These are phyloP conservation scores for Lottia scabra DNA, from an alignment of 2,888 invertebrate genomes.

Conservation along the genomic window DNA sequence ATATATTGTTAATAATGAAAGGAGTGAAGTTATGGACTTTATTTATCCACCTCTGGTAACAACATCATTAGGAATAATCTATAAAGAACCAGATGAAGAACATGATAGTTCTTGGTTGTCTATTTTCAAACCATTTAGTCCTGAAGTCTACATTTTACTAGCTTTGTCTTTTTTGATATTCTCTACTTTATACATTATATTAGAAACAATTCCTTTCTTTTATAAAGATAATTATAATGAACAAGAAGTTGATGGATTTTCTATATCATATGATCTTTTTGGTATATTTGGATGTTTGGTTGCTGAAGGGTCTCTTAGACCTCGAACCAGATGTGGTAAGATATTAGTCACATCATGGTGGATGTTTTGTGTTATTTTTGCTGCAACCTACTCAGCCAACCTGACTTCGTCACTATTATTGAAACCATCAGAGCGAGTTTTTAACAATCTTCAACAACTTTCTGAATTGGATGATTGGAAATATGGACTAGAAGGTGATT, in stretches of 20 bases:
- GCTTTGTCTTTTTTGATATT: neutral
- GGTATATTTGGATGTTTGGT: slow-evolving; percentile 1
- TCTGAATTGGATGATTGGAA: neutral
- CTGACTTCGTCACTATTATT: neutral
- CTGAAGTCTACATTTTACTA: neutral
- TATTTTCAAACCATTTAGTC: neutral
- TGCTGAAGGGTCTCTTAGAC: neutral
- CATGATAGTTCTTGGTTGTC: neutral
- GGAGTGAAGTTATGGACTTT: slow-evolving; percentile 12
- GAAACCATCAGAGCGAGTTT: neutral
- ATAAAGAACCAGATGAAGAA: slow-evolving; percentile 4
- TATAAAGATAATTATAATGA: neutral
- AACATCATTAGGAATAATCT: neutral
- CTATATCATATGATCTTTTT: neutral
- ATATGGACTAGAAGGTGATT: neutral
- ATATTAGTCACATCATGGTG: slow-evolving; percentile 10
- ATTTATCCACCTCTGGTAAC: slow-evolving; percentile 9
- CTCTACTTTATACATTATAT: neutral
- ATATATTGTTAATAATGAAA: neutral
- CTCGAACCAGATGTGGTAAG: slow-evolving; percentile 6
- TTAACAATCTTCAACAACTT: neutral
- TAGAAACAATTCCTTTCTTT: neutral
- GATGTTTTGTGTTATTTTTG: slow-evolving; percentile 13
- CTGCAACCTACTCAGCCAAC: slow-evolving; percentile 9
- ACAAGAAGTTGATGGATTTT: neutral